Evolutionary conservation across 2,797 vertebrate species (phyloP).

Genomic region (Propithecus perrieri): DNA sequence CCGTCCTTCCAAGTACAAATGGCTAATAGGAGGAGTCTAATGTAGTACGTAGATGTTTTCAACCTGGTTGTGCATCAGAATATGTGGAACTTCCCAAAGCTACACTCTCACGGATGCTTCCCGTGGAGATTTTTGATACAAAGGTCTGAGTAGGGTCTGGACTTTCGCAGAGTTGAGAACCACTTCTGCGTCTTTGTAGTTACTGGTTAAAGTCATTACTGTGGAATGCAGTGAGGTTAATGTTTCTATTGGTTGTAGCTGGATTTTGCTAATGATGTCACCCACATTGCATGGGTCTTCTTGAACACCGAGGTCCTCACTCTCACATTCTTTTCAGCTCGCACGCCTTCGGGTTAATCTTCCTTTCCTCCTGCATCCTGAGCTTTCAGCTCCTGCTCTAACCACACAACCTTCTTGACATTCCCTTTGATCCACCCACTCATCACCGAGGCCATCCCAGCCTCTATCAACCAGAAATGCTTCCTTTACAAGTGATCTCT

Average conservation of each 20-base stretch:
- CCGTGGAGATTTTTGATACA: not conserved
- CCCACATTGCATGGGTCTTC: accelerated
- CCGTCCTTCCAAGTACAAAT: not conserved
- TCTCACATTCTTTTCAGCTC: not conserved
- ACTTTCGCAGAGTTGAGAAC: not conserved
- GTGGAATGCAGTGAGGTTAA: not conserved
- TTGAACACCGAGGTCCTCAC: not conserved
- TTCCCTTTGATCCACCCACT: not conserved
- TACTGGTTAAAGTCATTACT: not conserved
- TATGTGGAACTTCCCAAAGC: not conserved
- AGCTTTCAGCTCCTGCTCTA: not conserved
- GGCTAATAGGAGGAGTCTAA: not conserved
- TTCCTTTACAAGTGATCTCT: not conserved
- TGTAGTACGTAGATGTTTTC: not conserved
- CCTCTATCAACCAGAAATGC: not conserved
- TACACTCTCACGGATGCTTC: not conserved
- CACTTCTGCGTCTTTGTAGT: too few species aligned
- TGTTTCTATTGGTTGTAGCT: not conserved
- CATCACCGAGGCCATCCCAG: not conserved
- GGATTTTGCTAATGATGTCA: not conserved
- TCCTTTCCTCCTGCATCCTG: not conserved
- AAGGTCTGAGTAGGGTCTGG: not conserved
- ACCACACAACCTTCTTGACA: not conserved
- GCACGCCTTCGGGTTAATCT: not conserved
- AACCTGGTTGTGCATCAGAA: not conserved